These are phyloP conservation scores for Pipistrellus pygmaeus DNA, from an alignment of 2,797 vertebrate genomes.

Conservation along the genomic window DNA sequence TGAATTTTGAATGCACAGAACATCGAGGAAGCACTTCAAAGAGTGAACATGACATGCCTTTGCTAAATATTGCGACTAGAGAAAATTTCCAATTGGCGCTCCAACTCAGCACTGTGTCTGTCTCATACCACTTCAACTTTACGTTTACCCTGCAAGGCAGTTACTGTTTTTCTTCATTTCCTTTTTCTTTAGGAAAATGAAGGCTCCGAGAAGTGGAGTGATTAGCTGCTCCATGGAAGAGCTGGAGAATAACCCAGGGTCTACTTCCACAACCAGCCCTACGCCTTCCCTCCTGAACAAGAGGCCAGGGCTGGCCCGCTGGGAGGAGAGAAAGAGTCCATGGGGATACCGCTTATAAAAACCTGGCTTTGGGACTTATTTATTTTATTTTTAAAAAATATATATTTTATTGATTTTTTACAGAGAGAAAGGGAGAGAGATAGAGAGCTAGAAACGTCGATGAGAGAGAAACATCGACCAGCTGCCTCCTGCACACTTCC, in stretches of 20 bases:
- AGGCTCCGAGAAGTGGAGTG: background rate
- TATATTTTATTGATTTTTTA: too few species aligned
- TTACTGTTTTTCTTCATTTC: background rate
- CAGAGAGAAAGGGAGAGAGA: too few species aligned
- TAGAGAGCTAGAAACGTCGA: too few species aligned
- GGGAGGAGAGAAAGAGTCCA: background rate
- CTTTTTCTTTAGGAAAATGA: background rate
- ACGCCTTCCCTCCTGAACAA: fast-evolving
- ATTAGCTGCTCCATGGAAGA: background rate
- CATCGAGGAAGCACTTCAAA: background rate
- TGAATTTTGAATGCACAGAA: background rate
- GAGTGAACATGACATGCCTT: fast-evolving
- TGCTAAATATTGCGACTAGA: background rate
- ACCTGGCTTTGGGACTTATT: background rate
- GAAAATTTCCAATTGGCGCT: too few species aligned
- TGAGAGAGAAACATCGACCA: too few species aligned
- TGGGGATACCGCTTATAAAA: background rate
- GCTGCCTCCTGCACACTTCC: too few species aligned
- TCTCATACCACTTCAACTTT: background rate
- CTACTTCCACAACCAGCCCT: background rate
- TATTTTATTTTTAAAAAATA: too few species aligned
- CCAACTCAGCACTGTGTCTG: background rate
- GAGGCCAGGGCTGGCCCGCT: too few species aligned
- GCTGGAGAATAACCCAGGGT: background rate
- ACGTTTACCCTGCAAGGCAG: background rate